Percentiles rank a stretch among this genome's conserved stretches.
phyloP scores from a whole-genome alignment of 2,113 vertebrate genomes.

The Amia ocellicauda region DNA sequence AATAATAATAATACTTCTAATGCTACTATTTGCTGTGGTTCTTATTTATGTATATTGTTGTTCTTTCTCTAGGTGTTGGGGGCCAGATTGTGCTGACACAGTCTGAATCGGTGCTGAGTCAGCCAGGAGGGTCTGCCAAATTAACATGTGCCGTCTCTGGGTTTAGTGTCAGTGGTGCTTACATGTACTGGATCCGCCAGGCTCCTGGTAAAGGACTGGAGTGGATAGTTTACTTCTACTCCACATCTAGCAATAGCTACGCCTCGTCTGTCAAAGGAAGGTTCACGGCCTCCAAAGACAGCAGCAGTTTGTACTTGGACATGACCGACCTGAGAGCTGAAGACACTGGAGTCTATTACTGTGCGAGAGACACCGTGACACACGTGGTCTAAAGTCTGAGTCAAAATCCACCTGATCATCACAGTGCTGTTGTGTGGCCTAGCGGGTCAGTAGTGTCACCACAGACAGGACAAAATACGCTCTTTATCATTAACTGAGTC shows the following conservation, averaged over 20 bases:
- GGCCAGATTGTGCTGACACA: background rate
- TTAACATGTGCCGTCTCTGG: background rate
- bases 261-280: background rate
- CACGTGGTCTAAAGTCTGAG: background rate
- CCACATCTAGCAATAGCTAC: background rate
- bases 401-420: too few species aligned
- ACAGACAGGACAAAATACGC: too few species aligned
- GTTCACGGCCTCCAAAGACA: background rate
- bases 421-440: too few species aligned
- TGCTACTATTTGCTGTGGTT: too few species aligned
- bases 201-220: slow-evolving; percentile 4
- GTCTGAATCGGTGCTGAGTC: background rate
- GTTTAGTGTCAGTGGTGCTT: background rate
- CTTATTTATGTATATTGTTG: too few species aligned
- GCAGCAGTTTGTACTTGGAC: background rate
- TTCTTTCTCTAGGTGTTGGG: background rate
- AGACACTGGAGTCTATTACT: slow-evolving; percentile 12
- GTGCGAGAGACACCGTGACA: background rate
- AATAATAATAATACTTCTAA: too few species aligned
- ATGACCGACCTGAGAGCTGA: background rate
- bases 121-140: background rate
- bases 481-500: too few species aligned
- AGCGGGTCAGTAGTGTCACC: too few species aligned
- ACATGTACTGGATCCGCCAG: slow-evolving; percentile 1
- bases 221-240: slow-evolving; percentile 1